Percentiles rank a stretch among this genome's conserved stretches.
Conservation (phyloP, 2,797 vertebrate genomes). For the Agapornis canus region DNA sequence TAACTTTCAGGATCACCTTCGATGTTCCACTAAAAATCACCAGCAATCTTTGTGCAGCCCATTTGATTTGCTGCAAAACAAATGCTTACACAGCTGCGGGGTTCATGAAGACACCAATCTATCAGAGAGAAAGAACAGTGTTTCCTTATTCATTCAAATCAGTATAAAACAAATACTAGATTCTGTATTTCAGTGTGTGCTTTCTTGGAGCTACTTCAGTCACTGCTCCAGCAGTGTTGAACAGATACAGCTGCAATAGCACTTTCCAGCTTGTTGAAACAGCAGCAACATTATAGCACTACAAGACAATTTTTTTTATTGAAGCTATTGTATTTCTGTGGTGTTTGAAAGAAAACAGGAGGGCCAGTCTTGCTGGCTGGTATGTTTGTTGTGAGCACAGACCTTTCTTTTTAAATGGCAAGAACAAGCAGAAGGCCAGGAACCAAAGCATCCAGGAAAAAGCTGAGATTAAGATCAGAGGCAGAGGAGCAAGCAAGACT, state of each 20-base stretch:
- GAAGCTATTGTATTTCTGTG: not conserved
- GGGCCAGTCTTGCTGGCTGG: not conserved
- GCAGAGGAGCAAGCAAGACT: not conserved
- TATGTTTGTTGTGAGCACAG: not conserved
- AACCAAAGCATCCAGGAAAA: not conserved
- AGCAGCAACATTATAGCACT: not conserved
- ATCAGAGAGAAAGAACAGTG: not conserved
- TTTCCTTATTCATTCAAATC: not conserved
- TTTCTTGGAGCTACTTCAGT: not conserved
- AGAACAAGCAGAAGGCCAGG: not conserved
- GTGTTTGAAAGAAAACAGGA: not conserved
- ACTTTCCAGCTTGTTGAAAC: not conserved
- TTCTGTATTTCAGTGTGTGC: not conserved
- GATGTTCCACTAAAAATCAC: not conserved
- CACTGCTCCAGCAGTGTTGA: accelerated
- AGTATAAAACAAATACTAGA: not conserved
- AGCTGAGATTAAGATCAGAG: accelerated
- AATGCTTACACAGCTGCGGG: not conserved
- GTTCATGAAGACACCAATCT: not conserved
- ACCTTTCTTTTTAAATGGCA: not conserved
- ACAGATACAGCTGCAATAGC: not conserved
- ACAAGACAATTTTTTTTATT: not conserved
- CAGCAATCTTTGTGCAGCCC: not conserved
- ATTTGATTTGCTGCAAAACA: not conserved
- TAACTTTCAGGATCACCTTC: not conserved